phyloP scores from a whole-genome alignment of 1,140 invertebrate species.

The Cotesia typhae region DNA sequence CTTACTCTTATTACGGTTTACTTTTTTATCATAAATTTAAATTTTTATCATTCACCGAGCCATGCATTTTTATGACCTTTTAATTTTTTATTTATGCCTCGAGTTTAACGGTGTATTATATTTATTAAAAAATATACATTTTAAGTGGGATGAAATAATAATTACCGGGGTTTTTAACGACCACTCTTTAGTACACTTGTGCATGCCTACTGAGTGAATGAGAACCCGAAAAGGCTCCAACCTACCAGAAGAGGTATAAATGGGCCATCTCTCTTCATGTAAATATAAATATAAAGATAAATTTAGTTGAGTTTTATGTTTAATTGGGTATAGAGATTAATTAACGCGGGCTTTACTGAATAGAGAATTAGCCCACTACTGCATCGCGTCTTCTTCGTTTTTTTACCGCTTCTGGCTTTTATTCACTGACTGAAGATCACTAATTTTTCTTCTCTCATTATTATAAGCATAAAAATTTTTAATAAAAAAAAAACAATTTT shows the following conservation, averaged over 20 bases:
- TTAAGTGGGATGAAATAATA: background rate
- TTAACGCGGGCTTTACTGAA: slow-evolving; percentile 47
- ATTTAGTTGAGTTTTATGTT: slow-evolving; percentile 32
- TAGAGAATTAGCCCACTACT: slow-evolving; percentile 45
- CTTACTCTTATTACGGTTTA: slow-evolving; percentile 46
- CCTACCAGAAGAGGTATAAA: slow-evolving; percentile 42
- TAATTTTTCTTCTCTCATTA: no score
- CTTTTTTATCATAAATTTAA: slow-evolving; percentile 18
- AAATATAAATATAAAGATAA: background rate
- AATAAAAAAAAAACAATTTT: no score
- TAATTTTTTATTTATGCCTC: slow-evolving; percentile 7
- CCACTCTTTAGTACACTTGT: background rate
- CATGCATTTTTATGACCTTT: background rate
- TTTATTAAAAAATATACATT: background rate
- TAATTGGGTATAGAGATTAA: slow-evolving; percentile 56
- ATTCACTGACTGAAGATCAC: background rate
- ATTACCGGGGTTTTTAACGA: slow-evolving; percentile 4
- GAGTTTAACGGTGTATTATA: background rate
- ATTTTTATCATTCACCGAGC: background rate
- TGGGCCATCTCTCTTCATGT: slow-evolving; percentile 43
- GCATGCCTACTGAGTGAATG: slow-evolving; percentile 13
- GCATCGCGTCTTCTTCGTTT: slow-evolving; percentile 9
- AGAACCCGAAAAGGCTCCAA: slow-evolving; percentile 1
- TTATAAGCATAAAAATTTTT: no score
- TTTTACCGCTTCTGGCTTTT: slow-evolving; percentile 26